Evolutionary conservation across 2,113 vertebrate species (phyloP), one percentile per base, ranked within the genome.

Genomic region (Urocynchramus pylzowi): DNA sequence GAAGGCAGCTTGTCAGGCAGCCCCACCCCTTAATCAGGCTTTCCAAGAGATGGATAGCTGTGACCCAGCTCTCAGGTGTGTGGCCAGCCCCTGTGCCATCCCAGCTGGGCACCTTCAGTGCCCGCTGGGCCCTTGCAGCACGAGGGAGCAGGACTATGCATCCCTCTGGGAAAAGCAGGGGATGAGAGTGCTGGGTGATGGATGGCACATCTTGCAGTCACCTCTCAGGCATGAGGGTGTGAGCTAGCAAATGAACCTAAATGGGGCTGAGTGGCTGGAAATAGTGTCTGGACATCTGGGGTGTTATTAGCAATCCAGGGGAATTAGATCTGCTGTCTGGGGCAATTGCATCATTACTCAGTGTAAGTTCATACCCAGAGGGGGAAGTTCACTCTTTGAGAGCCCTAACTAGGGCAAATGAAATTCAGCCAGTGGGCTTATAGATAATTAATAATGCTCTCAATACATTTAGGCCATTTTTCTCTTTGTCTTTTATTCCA

Each of bases 131-230:
- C 13, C 39, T 7, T 7, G 41, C 1, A 7, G 7, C 27, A 11
- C 0, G 1, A 50, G 59, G 50, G 26, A 93, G 61, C 12, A 3
- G 39, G 3, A 19, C 24, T 33, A 26, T 27, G 21, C 3, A 0
- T 65, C 1, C 1, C 0, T 18, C 27, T 47, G 31, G 41, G 44
- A 33, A 57, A 37, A 71, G 35, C 33, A 50, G 49, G 64, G 20
- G 12, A 10, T 18, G 57, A 44, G 31, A 45, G 49, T 2, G 22
- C 33, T 2, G 3, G 35, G 37, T 84, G 78, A 92, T 28, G 73
- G 82, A 76, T 3, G 5, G 50, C 49, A 44, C 0, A 0, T 31
- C 69, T 67, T 35, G 52, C 23, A 30, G 11, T 80, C 42, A 15
- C 35, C 63, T 73, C 67, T 76, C 0, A 4, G 53, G 70, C 64